A percentile compares a stretch with the other conserved stretches of the same genome.
These are phyloP conservation scores for Gambusia holbrooki DNA, from an alignment of 2,113 vertebrate species.

Conservation along the genomic window DNA sequence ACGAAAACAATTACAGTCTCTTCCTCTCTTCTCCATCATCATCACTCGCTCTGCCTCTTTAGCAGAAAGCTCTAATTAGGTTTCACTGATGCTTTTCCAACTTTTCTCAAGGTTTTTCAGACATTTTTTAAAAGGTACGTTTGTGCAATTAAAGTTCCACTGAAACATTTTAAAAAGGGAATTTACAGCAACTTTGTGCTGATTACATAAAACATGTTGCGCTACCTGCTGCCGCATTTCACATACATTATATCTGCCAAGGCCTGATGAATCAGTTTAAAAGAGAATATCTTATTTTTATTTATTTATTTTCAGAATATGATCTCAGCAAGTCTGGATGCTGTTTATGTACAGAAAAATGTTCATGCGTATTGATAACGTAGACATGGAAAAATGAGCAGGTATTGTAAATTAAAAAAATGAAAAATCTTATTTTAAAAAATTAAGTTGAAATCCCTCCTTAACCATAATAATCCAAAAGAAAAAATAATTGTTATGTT, in stretches of 20 bases:
- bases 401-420: too few species aligned
- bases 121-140: neutral
- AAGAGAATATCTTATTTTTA: too few species aligned
- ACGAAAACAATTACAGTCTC: constrained; percentile 97
- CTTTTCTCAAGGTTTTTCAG: neutral
- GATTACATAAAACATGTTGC: neutral
- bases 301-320: neutral
- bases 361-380: too few species aligned
- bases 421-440: too few species aligned
- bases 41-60: constrained; percentile 54
- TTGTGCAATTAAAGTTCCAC: neutral
- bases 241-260: too few species aligned
- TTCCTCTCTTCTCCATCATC: constrained; percentile 61
- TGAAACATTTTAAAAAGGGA: neutral
- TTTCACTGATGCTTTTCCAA: constrained; percentile 9
- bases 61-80: constrained; percentile 60
- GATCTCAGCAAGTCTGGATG: too few species aligned
- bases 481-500: too few species aligned
- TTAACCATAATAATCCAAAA: too few species aligned
- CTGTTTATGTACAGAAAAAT: too few species aligned
- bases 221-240: neutral
- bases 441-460: too few species aligned
- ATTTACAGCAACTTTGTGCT: neutral
- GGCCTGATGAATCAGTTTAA: too few species aligned
- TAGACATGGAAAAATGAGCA: too few species aligned